These are phyloP conservation scores for Procambarus clarkii DNA, from an alignment of 1,140 invertebrate species.

Conservation along the genomic window DNA sequence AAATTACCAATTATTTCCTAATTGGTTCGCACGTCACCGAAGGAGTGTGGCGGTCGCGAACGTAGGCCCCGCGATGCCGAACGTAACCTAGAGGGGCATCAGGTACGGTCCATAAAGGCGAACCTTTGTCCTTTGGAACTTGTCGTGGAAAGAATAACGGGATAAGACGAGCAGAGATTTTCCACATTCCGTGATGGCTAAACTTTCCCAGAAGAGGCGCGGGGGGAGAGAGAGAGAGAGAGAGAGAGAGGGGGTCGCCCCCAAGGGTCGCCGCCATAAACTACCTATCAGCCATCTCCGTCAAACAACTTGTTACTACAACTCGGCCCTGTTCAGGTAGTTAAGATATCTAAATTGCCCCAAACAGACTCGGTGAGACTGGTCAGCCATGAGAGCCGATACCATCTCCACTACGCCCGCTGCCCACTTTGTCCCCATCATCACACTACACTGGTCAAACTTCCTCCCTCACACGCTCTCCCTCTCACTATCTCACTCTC, in stretches of 20 bases:
- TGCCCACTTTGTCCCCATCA: conserved; percentile 64
- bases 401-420: conserved; percentile 55
- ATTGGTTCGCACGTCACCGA: conserved; percentile 59
- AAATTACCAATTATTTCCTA: conserved; percentile 63
- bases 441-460: conserved; percentile 31
- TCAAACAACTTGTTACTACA: conserved; percentile 69
- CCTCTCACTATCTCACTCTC: neutral
- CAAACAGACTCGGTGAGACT: conserved; percentile 67
- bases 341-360: conserved; percentile 70
- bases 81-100: conserved; percentile 29
- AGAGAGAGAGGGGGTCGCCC: too few species aligned
- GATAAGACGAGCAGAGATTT: conserved; percentile 48
- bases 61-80: conserved; percentile 31
- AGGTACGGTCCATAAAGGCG: conserved; percentile 39
- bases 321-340: conserved; percentile 68
- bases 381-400: conserved; percentile 51
- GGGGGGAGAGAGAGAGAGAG: neutral
- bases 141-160: conserved; percentile 60
- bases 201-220: conserved; percentile 14
- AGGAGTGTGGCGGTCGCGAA: neutral
- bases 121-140: conserved; percentile 61
- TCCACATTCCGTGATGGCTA: conserved; percentile 24
- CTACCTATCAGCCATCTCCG: conserved; percentile 67
- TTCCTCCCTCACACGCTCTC: conserved; percentile 1
- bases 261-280: conserved; percentile 46